Percentiles rank a stretch among this genome's conserved stretches.
Evolutionary conservation across 1,140 invertebrate genomes (phyloP).

Genomic region (Sweltsa coloradensis): DNA sequence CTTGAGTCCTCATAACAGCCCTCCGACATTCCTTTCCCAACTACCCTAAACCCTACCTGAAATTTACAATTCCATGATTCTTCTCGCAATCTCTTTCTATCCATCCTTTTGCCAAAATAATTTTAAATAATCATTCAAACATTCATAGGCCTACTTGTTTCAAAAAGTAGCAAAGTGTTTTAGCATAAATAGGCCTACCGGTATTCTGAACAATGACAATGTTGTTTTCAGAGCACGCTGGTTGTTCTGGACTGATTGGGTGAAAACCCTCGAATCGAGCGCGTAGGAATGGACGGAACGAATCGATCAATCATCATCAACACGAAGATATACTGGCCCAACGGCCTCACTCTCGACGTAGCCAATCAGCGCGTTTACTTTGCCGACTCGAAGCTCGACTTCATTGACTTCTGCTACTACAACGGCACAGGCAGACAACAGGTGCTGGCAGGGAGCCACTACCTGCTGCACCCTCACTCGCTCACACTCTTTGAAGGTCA

Average conservation of each 20-base stretch:
- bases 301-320: slow-evolving; percentile 77
- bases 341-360: slow-evolving; percentile 89
- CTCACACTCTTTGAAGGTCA: slow-evolving; percentile 82
- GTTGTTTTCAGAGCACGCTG: slow-evolving; percentile 45
- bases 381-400: slow-evolving; percentile 94
- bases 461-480: slow-evolving; percentile 90
- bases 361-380: slow-evolving; percentile 92
- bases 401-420: slow-evolving; percentile 97
- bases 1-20: no score
- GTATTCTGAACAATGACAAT: no score
- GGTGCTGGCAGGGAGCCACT: slow-evolving; percentile 76
- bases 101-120: no score
- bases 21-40: no score
- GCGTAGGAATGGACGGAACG: slow-evolving; percentile 90
- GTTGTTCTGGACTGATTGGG: slow-evolving; percentile 98
- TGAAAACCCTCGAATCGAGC: slow-evolving; percentile 89
- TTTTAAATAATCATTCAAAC: no score
- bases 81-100: no score
- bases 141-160: no score
- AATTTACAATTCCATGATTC: no score
- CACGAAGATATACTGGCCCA: slow-evolving; percentile 98
- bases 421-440: slow-evolving; percentile 83
- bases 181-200: no score
- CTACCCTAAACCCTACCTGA: no score
- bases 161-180: no score